Base-by-base conservation (phyloP, 2,113 vertebrate species). In the Clarias magur region DNA sequence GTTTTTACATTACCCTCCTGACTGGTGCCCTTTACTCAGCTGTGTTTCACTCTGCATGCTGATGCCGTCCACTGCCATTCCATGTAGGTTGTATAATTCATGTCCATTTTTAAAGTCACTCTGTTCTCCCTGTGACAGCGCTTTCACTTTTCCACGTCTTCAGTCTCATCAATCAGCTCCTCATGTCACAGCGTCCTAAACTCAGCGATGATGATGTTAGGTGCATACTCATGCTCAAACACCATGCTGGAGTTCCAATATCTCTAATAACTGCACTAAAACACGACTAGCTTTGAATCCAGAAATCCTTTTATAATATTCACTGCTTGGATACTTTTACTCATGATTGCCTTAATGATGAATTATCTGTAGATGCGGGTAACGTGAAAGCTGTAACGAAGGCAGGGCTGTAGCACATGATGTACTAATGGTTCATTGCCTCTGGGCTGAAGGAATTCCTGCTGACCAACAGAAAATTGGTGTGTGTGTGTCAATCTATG, bases 381-480 rank as follows among this genome's bases (percentile, higher is more conserved):
- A 48, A 59, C 4, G 19, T 25, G 53, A 56, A 86, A 25, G 62
- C 67, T 53, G 78, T n/a, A 78, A 63, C 27, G 67, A 70, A 80
- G 80, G 17, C 72, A 34, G 25, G 48, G 27, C 57, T 72, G 38
- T 27, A 13, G 82, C 30, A 53, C 53, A 54, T 68, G 53, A 60
- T 67, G n/a, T 56, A 82, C 38, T 73, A 38, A 80, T 81, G 75
- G 70, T 83, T 85, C 21, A 27, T 34, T 53, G 73, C 13, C 84
- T 72, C 65, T n/a, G n/a, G 83, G 83, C 60, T 38, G 27, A 0
- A 78, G 53, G 79, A 82, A 83, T 68, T 85, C 80, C 79, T 89
- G 86, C 86, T 87, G 89, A 89, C 82, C 56, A 57, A 54, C 78
- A 82, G 34, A 82, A 68, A 84, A 67, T 48, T 73, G 53, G 72